Evolutionary conservation across 2,113 vertebrate species (phyloP).

Genomic region (Otocyon megalotis): DNA sequence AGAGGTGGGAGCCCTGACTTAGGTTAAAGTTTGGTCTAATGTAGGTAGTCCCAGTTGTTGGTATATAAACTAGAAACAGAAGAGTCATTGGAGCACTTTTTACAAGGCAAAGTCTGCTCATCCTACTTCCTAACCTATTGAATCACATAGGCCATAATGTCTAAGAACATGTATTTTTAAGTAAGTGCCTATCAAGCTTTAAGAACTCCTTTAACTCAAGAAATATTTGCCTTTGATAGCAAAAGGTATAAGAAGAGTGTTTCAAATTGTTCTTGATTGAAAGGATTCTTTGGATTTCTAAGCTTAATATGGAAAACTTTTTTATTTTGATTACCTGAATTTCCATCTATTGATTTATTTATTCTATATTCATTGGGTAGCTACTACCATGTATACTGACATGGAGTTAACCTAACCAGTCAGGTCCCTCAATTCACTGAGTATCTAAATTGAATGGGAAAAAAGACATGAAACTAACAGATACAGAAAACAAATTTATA

Average conservation of each 20-base stretch:
- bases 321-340: neutral
- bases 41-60: neutral
- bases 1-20: neutral
- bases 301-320: neutral
- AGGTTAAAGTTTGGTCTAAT: neutral
- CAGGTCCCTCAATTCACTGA: neutral
- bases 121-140: neutral
- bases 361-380: neutral
- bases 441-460: neutral
- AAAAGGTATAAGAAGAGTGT: neutral
- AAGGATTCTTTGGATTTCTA: slow-evolving; percentile 1
- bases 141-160: neutral
- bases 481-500: neutral
- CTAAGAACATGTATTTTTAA: neutral
- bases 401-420: neutral
- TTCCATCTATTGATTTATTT: neutral
- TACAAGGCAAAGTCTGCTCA: neutral
- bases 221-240: neutral
- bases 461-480: neutral
- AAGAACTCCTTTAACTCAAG: neutral
- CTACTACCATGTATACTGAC: neutral
- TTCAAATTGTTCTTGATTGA: neutral
- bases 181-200: neutral
- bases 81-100: neutral
- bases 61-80: neutral